Evolutionary conservation across 2,113 vertebrate species (phyloP), one percentile per base, ranked within the genome.

Genomic region (Probosciger aterrimus): DNA sequence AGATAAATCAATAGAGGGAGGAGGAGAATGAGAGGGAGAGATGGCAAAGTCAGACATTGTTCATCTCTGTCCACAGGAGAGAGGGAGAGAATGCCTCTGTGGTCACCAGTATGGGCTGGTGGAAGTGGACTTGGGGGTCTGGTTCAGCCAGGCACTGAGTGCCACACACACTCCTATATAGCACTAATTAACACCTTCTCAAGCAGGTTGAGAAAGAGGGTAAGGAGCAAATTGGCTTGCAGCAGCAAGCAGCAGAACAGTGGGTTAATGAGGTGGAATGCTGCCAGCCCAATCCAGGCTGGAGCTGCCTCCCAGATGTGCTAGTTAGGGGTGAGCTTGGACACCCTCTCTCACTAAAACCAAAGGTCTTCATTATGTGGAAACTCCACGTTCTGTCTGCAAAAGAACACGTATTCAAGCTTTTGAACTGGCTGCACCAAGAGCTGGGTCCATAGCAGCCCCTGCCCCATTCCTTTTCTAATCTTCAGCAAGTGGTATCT

Each of bases 1-100:
- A 90, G 86, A 89, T 85, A 89, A 93, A 96, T 94, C 93, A 89
- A 82, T 93, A 94, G 70, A 67, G 52, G 50, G 73, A 82, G 82
- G 82, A 94, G 79, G 67, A 82, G 46, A 95, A 41, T 22, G 55
- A 47, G 73, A 92, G 46, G 82, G 60, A 93, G 88, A 80, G 55
- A 49, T 85, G 84, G 63, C 62, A 77, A 92, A 94, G 65, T 82
- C 86, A 87, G 94, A 43, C 47, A 6, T 25, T 57, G 62, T 73
- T 95, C 31, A 3, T 37, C 60, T 88, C 69, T 67, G 60, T 74
- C 37, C 69, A 50, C 20, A 71, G 47, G 53, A 88, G 73, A 84
- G 57, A 49, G n/a, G 59, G 82, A 85, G 43, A 43, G 0, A 1
- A 4, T 9, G 63, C 44, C 53, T 65, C 27, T 0, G 0, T 60